A percentile compares a stretch with the other conserved stretches of the same genome.
Evolutionary conservation across 2,888 invertebrate genomes (phyloP).

Genomic region (Malacosoma neustria): DNA sequence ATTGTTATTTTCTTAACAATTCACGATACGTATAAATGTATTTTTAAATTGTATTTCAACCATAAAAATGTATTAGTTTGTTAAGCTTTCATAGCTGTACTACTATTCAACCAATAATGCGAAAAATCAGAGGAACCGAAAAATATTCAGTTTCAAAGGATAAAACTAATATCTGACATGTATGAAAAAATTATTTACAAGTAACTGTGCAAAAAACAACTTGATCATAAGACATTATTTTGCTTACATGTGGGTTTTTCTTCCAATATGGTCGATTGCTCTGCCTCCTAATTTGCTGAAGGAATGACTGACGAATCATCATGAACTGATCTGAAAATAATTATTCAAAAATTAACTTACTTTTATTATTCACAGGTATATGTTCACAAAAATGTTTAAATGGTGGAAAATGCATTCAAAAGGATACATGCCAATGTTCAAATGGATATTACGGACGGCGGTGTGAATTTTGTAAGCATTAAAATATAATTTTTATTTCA

Average conservation of each 20-base stretch:
- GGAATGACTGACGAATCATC: conserved; percentile 33
- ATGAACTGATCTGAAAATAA: conserved; percentile 17
- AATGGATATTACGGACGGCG: conserved; percentile 92
- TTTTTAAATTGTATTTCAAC: too few relatives aligned
- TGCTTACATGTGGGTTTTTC: conserved; percentile 62
- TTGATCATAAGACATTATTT: too few relatives aligned
- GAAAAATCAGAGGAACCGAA: too few relatives aligned
- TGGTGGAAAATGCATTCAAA: conserved; percentile 95
- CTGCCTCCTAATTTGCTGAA: conserved; percentile 36
- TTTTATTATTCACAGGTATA: conserved; percentile 77
- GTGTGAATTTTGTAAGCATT: conserved; percentile 91
- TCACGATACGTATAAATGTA: too few relatives aligned
- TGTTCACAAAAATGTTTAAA: conserved; percentile 93
- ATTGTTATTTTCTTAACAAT: too few relatives aligned
- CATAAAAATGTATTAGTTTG: too few relatives aligned
- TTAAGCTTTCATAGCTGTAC: too few relatives aligned
- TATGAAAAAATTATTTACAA: too few relatives aligned
- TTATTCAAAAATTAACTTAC: conserved; percentile 1
- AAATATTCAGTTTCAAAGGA: too few relatives aligned
- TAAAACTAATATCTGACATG: too few relatives aligned
- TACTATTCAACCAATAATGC: too few relatives aligned
- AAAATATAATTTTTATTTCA: background rate
- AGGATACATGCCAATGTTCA: conserved; percentile 93
- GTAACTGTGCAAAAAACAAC: too few relatives aligned
- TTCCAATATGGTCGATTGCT: conserved; percentile 42